Evolutionary conservation across 2,113 vertebrate species (phyloP).

Genomic region (Sturnira hondurensis): DNA sequence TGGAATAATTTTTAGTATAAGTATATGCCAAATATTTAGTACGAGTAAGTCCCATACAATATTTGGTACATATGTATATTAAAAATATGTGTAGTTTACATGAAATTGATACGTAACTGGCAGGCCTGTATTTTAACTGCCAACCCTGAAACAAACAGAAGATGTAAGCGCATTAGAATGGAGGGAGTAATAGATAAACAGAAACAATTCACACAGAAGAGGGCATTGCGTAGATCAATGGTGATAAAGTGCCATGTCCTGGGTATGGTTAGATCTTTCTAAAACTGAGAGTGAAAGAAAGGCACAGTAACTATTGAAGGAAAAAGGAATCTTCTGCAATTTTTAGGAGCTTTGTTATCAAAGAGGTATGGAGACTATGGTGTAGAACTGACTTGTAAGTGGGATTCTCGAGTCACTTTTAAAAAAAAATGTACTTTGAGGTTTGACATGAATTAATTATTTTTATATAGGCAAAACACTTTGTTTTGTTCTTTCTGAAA

Average conservation of each 20-base stretch:
- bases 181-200: neutral
- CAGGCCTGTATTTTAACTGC: neutral
- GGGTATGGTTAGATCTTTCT: neutral
- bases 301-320: neutral
- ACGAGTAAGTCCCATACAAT: neutral
- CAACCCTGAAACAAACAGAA: neutral
- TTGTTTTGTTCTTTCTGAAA: neutral
- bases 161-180: neutral
- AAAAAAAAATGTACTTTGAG: neutral
- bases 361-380: neutral
- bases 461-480: neutral
- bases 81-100: neutral
- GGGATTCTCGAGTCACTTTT: neutral
- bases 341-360: neutral
- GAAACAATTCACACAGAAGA: neutral
- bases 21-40: neutral
- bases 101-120: neutral
- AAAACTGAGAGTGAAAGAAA: neutral
- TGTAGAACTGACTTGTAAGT: neutral
- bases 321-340: neutral
- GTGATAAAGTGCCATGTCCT: neutral
- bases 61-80: neutral
- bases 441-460: neutral
- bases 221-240: neutral
- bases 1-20: neutral